Conservation (phyloP, 2,113 vertebrate genomes). For the Menidia beryllina region DNA sequence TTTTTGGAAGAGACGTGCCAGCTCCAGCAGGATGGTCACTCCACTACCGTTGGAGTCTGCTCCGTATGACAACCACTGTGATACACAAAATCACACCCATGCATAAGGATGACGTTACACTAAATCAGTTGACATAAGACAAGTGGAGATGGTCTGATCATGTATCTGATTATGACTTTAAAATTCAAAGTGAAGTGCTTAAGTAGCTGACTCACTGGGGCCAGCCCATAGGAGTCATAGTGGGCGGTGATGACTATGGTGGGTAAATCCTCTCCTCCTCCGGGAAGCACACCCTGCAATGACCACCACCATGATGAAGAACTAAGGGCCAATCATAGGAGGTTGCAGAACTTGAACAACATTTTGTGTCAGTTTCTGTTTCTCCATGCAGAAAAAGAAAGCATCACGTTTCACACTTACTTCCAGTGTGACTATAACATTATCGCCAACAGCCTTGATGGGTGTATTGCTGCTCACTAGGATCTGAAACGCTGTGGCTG, state of each 20-base stretch:
- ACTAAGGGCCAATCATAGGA: background rate
- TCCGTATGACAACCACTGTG: slow-evolving; percentile 82
- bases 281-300: slow-evolving; percentile 80
- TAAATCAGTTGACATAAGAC: background rate
- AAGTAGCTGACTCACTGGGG: slow-evolving; percentile 72
- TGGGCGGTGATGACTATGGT: slow-evolving; percentile 84
- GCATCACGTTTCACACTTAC: slow-evolving; percentile 54
- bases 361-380: background rate
- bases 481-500: slow-evolving; percentile 83
- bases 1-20: slow-evolving; percentile 81
- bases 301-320: slow-evolving; percentile 10
- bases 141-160: background rate
- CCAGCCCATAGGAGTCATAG: slow-evolving; percentile 83
- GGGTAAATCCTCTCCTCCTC: slow-evolving; percentile 73
- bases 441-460: slow-evolving; percentile 78
- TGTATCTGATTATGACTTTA: background rate
- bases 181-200: background rate
- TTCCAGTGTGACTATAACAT: slow-evolving; percentile 78
- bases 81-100: slow-evolving; percentile 13
- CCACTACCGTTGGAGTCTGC: slow-evolving; percentile 85
- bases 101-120: background rate
- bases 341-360: background rate
- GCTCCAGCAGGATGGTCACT: slow-evolving; percentile 79
- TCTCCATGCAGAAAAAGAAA: background rate
- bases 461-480: slow-evolving; percentile 78